Base-by-base conservation (phyloP, 1,140 invertebrate species). In the Drosophila guanche region DNA sequence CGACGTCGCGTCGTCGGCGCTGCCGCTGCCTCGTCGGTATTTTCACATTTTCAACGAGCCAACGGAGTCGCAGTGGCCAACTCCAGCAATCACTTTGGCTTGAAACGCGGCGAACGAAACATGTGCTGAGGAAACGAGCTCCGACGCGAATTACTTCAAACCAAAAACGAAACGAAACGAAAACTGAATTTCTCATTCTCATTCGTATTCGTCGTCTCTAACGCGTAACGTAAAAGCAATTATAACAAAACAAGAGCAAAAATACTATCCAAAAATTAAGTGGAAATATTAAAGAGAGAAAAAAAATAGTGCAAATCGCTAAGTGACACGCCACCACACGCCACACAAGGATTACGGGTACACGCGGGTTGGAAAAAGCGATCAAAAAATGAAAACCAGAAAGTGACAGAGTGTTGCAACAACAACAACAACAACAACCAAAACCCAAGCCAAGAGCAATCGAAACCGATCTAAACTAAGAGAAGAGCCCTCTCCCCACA, bases 91-190 rank as follows among this genome's bases (percentile, higher is more conserved):
- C 89, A 90, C 70, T 89, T 88, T 73, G 69, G 84, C 62, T 90
- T 79, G 81, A 84, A 90, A 74, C 89, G 89, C 86, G 79, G 81
- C 77, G 89, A 81, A 89, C 85, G 84, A 75, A 90, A 90, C 89
- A 90, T 90, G 89, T 79, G 86, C 84, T 90, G 75, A 85, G 78
- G 71, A 88, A 88, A 78, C 81, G 78, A 88, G 83, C 83, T 89
- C 70, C 76, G 54, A 55, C 53, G 53, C 56, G 51, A 51, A 43
- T 56, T 22, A 41, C 43, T 40, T 40, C 33, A 42, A 48, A 51
- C 50, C 52, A 46, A 61, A 58, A 12, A 37, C 27, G 12, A 51
- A 52, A 29, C 47, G 25, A 70, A 65, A 48, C 29, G 29, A 58
- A 67, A 67, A 66, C 45, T 46, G 27, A 63, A 20, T 20, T 27